A percentile compares a stretch with the other conserved stretches of the same genome.
These are phyloP conservation scores for Arge pagana DNA, from an alignment of 2,888 invertebrate genomes.

Conservation along the genomic window DNA sequence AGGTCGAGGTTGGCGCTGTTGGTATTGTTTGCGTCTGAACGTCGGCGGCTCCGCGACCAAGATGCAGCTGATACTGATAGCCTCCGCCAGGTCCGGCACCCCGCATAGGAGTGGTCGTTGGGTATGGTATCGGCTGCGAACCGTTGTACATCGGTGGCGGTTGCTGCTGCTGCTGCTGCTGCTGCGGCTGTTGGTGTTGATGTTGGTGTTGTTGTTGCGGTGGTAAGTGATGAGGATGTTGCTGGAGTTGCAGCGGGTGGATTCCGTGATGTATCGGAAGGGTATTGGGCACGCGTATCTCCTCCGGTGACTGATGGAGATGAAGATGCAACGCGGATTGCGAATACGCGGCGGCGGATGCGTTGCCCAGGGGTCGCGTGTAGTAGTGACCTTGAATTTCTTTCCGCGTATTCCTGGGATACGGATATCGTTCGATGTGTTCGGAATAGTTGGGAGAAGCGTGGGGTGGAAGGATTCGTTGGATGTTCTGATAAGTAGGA, in stretches of 20 bases:
- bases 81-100: slow-evolving; percentile 28
- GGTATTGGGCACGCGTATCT: slow-evolving; percentile 40
- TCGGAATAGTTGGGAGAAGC: slow-evolving; percentile 49
- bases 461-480: slow-evolving; percentile 47
- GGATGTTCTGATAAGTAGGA: slow-evolving; percentile 55
- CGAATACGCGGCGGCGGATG: slow-evolving; percentile 16
- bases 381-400: slow-evolving; percentile 43
- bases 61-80: slow-evolving; percentile 36
- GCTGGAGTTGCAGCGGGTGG: slow-evolving; percentile 12
- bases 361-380: slow-evolving; percentile 33
- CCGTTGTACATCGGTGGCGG: slow-evolving; percentile 52
- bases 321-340: slow-evolving; percentile 50
- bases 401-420: slow-evolving; percentile 41
- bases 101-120: slow-evolving; percentile 5
- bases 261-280: slow-evolving; percentile 15
- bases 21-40: slow-evolving; percentile 46
- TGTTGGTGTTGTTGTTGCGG: slow-evolving; percentile 44
- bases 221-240: slow-evolving; percentile 31
- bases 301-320: slow-evolving; percentile 46
- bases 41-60: slow-evolving; percentile 36
- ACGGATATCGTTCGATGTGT: slow-evolving; percentile 54
- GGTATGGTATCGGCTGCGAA: slow-evolving; percentile 29
- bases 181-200: slow-evolving; percentile 39
- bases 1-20: slow-evolving; percentile 36
- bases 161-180: slow-evolving; percentile 31